Conservation (phyloP, 2,797 vertebrate genomes). For the Botia almorhae region DNA sequence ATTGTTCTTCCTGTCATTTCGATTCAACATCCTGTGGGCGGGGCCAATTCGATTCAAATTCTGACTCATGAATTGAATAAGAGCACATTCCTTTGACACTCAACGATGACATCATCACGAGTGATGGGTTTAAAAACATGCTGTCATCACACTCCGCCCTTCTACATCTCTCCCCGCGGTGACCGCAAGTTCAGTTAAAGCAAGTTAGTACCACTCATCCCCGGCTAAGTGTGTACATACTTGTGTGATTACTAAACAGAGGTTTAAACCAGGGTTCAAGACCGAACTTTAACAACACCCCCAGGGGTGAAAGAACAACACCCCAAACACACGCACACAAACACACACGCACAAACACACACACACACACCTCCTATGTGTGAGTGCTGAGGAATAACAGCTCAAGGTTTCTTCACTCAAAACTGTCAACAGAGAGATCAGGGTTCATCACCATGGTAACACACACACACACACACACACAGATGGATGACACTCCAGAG, state of each 20-base stretch:
- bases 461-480: slow-evolving; percentile 22
- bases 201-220: slow-evolving; percentile 33
- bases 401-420: slow-evolving; percentile 52
- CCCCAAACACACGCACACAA: slow-evolving; percentile 34
- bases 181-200: slow-evolving; percentile 39
- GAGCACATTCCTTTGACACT: neutral
- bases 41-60: neutral
- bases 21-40: neutral
- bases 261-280: slow-evolving; percentile 54
- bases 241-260: slow-evolving; percentile 54
- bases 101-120: slow-evolving; percentile 38
- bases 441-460: slow-evolving; percentile 47
- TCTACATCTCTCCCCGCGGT: slow-evolving; percentile 31
- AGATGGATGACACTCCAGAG: slow-evolving; percentile 52
- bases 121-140: slow-evolving; percentile 44
- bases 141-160: slow-evolving; percentile 56
- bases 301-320: slow-evolving; percentile 50
- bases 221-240: slow-evolving; percentile 47
- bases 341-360: neutral
- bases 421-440: slow-evolving; percentile 52
- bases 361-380: slow-evolving; percentile 34
- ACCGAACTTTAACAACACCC: slow-evolving; percentile 48
- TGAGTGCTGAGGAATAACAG: slow-evolving; percentile 43
- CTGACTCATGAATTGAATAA: neutral
- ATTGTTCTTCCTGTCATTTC: neutral